These are phyloP conservation scores for Sitta europaea DNA, from an alignment of 2,113 vertebrate species.

Conservation along the genomic window DNA sequence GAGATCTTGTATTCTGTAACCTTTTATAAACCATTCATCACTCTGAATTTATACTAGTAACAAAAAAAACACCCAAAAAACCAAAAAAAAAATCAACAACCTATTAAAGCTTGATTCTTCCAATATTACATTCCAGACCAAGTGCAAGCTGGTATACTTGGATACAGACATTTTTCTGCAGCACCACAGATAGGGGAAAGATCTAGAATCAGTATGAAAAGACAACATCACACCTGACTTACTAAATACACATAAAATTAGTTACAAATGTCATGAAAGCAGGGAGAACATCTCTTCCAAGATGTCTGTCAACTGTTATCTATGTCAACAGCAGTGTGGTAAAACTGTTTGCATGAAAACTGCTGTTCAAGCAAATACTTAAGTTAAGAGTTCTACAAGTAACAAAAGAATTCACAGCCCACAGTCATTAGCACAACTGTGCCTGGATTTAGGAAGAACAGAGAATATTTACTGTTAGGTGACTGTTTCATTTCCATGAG, in stretches of 20 bases:
- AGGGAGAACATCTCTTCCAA: neutral
- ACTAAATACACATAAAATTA: neutral
- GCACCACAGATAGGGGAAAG: neutral
- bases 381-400: neutral
- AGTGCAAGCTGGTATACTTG: neutral
- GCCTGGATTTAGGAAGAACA: neutral
- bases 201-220: neutral
- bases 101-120: neutral
- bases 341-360: neutral
- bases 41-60: neutral
- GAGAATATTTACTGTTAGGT: neutral
- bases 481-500: neutral
- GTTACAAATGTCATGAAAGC: neutral
- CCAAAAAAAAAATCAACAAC: no score
- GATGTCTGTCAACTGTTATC: neutral
- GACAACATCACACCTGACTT: neutral
- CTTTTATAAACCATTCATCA: neutral
- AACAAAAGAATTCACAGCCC: neutral
- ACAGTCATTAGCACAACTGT: neutral
- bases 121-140: neutral
- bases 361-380: neutral
- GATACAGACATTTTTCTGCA: neutral
- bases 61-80: neutral
- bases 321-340: neutral
- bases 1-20: neutral